Evolutionary conservation across 2,113 vertebrate species (phyloP), one percentile per base, ranked within the genome.

Genomic region (Melanerpes aurifrons): DNA sequence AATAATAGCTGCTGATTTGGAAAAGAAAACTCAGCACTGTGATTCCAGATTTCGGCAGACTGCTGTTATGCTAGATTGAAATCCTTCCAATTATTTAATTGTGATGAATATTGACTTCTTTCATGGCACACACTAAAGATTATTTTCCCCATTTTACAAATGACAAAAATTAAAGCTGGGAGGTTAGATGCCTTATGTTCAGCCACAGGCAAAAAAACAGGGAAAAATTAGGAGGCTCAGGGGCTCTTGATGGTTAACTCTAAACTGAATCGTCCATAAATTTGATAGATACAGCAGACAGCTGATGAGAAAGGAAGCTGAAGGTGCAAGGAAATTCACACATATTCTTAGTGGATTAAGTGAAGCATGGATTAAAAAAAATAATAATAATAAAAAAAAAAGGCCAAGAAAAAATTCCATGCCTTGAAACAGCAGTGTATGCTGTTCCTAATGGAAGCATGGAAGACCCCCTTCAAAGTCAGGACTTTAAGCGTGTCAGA

Each of bases 21-120:
- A 35, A 90, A 78, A 66, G 59, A 68, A 57, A 17, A 0, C 0
- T 0, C 9, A 56, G 16, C 54, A 56, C 43, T 68, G 4, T 69
- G 17, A 77, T 78, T 81, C 40, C 35, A 89, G 35, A 50, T 73
- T 84, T 93, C 26, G 59, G 12, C 35, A 93, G 47, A 63, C 16
- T 59, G 19, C 17, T 67, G 56, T 67, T 89, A 67, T 1, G 1
- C 13, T 53, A 70, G 53, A 87, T 47, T 87, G 67, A 87, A 86
- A 66, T 66, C 20, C 71, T 86, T 43, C 24, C 28, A 61, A 61
- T 78, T 3, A 63, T 89, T 89, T 93, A 62, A 63, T 87, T 73
- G 4, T 75, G 48, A 87, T 86, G 80, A 82, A 87, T 85, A 96
- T 53, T 89, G 81, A 94, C 54, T 82, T 87, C 28, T 77, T 93